Percentiles rank a stretch among this genome's conserved stretches.
Conservation (phyloP, 2,888 invertebrate species). For the Tinea semifulvella region DNA sequence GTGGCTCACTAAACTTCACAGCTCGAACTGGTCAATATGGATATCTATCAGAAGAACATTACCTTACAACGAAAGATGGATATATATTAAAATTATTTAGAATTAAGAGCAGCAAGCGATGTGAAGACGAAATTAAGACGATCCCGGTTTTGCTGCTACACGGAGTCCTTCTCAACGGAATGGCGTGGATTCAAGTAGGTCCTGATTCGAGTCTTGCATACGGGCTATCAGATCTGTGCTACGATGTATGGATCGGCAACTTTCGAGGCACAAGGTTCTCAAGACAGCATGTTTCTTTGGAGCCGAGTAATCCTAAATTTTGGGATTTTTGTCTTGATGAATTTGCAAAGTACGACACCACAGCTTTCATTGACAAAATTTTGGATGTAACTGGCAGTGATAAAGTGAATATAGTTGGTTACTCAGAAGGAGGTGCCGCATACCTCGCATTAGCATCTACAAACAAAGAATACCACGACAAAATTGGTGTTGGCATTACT, state of each 20-base stretch:
- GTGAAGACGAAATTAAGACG: conserved; percentile 18
- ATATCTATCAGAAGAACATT: background rate
- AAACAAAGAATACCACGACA: background rate
- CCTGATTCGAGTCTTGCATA: conserved; percentile 25
- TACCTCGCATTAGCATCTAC: background rate
- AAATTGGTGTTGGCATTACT: background rate
- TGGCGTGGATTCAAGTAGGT: conserved; percentile 34
- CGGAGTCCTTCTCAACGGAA: conserved; percentile 40
- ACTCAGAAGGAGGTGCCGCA: background rate
- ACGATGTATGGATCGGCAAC: conserved; percentile 2
- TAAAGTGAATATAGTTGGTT: conserved; percentile 32
- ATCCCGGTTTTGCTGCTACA: conserved; percentile 45
- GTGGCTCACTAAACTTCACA: background rate
- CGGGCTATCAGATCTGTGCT: conserved; percentile 20
- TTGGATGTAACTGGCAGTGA: conserved; percentile 28
- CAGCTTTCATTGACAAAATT: conserved; percentile 34
- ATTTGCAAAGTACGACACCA: background rate
- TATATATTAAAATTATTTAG: background rate
- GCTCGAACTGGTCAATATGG: background rate
- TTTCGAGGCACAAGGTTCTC: background rate
- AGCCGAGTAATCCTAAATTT: background rate
- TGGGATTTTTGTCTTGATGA: conserved; percentile 1
- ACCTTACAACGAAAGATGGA: background rate
- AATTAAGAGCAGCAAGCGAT: background rate
- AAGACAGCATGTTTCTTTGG: background rate